These are phyloP conservation scores for Ceuthmochares aereus DNA, from an alignment of 2,113 vertebrate genomes.

Conservation along the genomic window DNA sequence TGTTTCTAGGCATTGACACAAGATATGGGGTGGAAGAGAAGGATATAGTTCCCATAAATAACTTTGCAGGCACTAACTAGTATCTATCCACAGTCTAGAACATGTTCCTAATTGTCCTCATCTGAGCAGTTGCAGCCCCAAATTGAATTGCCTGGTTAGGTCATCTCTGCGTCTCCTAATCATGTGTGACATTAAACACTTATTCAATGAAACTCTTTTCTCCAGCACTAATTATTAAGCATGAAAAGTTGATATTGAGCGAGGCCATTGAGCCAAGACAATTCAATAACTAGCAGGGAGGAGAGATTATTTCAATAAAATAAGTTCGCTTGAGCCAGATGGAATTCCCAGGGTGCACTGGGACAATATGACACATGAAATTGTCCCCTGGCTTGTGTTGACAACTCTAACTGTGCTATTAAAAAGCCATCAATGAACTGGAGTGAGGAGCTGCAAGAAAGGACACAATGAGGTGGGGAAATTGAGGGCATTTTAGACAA, in stretches of 20 bases:
- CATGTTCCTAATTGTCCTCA: background rate
- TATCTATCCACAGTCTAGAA: background rate
- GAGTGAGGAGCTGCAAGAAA: background rate
- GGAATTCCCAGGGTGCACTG: slow-evolving; percentile 32
- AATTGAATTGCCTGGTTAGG: slow-evolving; percentile 32
- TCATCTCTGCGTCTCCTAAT: slow-evolving; percentile 44
- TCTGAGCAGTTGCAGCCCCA: background rate
- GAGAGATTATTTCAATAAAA: slow-evolving; percentile 62
- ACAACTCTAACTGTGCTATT: slow-evolving; percentile 52
- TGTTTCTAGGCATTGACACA: background rate
- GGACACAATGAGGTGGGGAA: background rate
- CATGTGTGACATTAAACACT: slow-evolving; percentile 61
- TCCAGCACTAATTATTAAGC: slow-evolving; percentile 53
- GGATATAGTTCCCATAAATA: background rate
- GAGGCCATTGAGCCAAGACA: slow-evolving; percentile 41
- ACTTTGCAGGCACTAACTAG: background rate
- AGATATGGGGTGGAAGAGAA: background rate
- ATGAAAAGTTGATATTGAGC: slow-evolving; percentile 62
- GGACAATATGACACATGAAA: slow-evolving; percentile 3
- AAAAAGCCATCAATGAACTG: slow-evolving; percentile 43
- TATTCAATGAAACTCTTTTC: slow-evolving; percentile 51
- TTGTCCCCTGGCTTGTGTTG: slow-evolving; percentile 44
- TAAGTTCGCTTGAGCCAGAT: slow-evolving; percentile 23
- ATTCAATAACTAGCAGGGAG: slow-evolving; percentile 63
- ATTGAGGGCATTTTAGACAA: background rate